These are phyloP conservation scores for Brachionus calyciflorus DNA, from an alignment of 1,140 invertebrate species.

Conservation along the genomic window DNA sequence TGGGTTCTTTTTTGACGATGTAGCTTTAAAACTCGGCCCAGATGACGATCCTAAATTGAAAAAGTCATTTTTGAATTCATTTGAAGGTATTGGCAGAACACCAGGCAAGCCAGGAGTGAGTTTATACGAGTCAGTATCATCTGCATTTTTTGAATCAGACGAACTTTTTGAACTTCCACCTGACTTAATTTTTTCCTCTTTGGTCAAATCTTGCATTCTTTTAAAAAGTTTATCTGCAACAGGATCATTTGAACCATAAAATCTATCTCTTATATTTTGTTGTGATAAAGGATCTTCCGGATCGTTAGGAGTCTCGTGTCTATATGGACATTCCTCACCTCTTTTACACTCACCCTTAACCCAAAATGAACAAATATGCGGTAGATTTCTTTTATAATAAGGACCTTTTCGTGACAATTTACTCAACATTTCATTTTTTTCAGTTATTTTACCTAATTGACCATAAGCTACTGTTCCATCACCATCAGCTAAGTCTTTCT, in stretches of 20 bases:
- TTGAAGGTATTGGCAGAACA: conserved; percentile 33
- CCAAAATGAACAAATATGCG: conserved; percentile 99
- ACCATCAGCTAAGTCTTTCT: conserved; percentile 55
- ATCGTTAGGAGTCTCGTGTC: conserved; percentile 98
- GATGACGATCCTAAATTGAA: conserved; percentile 21
- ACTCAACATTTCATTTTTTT: conserved; percentile 75
- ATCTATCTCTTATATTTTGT: conserved; percentile 97
- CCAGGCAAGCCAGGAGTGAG: neutral
- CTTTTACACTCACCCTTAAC: conserved; percentile 98
- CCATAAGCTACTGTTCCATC: conserved; percentile 18
- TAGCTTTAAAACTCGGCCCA: neutral
- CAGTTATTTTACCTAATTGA: conserved; percentile 58
- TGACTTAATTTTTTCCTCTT: conserved; percentile 69
- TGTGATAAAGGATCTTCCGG: conserved; percentile 97
- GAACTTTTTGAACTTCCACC: neutral
- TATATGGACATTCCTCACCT: conserved; percentile 98
- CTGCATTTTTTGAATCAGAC: neutral
- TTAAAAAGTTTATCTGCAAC: conserved; percentile 95
- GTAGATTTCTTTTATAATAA: conserved; percentile 96
- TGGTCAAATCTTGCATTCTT: conserved; percentile 83
- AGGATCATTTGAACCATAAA: conserved; percentile 97
- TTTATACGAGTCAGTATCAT: conserved; percentile 2
- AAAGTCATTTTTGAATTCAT: conserved; percentile 46
- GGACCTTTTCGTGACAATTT: conserved; percentile 93
- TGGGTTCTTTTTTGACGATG: neutral